A percentile compares a stretch with the other conserved stretches of the same genome.
phyloP scores from a whole-genome alignment of 2,113 vertebrate species.

The Rhinopomastus cyanomelas region DNA sequence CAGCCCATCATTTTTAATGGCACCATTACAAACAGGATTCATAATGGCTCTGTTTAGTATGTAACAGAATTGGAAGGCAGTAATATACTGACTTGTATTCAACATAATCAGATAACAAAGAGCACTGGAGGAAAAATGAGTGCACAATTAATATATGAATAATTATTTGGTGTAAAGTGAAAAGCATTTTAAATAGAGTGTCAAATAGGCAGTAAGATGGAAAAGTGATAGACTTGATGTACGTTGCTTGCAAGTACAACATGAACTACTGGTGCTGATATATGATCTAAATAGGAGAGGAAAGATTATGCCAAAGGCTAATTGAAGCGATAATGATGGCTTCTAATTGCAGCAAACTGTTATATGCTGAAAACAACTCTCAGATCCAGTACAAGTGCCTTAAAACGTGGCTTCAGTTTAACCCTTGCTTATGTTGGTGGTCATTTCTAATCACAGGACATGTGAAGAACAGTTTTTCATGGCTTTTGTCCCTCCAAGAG shows the following conservation, averaged over 20 bases:
- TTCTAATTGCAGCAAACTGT: conserved; percentile 63
- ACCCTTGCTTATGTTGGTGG: background rate
- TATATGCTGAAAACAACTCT: conserved; percentile 9
- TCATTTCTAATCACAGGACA: background rate
- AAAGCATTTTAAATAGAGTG: background rate
- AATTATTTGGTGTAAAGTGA: conserved; percentile 46
- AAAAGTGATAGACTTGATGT: conserved; percentile 50
- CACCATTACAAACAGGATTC: conserved; percentile 67
- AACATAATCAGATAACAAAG: conserved; percentile 39
- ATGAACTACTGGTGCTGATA: conserved; percentile 41
- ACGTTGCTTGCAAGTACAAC: conserved; percentile 45
- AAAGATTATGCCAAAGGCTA: conserved; percentile 61
- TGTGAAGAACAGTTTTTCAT: background rate
- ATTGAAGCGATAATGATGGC: conserved; percentile 52
- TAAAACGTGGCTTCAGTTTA: background rate
- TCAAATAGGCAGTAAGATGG: conserved; percentile 20
- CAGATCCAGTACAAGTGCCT: background rate
- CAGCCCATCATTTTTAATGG: conserved; percentile 76
- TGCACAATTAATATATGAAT: conserved; percentile 60
- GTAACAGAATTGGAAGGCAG: conserved; percentile 39
- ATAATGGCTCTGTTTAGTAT: conserved; percentile 58
- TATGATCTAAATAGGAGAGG: conserved; percentile 62
- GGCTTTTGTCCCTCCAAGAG: background rate
- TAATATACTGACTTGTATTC: background rate
- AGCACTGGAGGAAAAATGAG: conserved; percentile 9